Conservation (phyloP, 1,140 invertebrate genomes). For the Dryas iulia region DNA sequence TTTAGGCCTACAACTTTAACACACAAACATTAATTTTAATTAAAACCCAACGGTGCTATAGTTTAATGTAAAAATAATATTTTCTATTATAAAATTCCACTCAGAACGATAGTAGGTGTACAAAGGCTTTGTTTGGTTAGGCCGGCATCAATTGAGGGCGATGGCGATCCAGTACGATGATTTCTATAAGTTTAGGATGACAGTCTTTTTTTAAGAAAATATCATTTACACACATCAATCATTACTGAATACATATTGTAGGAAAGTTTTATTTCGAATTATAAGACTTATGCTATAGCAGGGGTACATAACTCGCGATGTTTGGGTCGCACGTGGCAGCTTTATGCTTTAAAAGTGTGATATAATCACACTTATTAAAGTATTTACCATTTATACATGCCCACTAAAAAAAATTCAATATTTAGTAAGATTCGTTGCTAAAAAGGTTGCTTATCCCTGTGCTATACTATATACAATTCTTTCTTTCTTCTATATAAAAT, state of each 20-base stretch:
- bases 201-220: neutral
- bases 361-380: too few species aligned
- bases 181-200: neutral
- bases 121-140: neutral
- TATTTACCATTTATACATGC: too few species aligned
- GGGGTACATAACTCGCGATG: too few species aligned
- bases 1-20: too few species aligned
- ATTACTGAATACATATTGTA: neutral
- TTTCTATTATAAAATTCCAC: neutral
- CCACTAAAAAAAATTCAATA: too few species aligned
- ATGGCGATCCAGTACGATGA: neutral
- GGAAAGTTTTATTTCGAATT: neutral
- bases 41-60: neutral
- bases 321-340: too few species aligned
- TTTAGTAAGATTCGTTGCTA: too few species aligned
- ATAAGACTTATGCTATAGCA: too few species aligned
- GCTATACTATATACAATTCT: too few species aligned
- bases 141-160: neutral
- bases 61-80: neutral
- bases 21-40: neutral
- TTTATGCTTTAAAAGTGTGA: too few species aligned
- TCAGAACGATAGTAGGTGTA: neutral
- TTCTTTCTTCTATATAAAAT: too few species aligned
- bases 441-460: too few species aligned
- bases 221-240: conserved; percentile 1